Conservation (phyloP, 2,797 vertebrate genomes). For the Arnoldichthys spilopterus region DNA sequence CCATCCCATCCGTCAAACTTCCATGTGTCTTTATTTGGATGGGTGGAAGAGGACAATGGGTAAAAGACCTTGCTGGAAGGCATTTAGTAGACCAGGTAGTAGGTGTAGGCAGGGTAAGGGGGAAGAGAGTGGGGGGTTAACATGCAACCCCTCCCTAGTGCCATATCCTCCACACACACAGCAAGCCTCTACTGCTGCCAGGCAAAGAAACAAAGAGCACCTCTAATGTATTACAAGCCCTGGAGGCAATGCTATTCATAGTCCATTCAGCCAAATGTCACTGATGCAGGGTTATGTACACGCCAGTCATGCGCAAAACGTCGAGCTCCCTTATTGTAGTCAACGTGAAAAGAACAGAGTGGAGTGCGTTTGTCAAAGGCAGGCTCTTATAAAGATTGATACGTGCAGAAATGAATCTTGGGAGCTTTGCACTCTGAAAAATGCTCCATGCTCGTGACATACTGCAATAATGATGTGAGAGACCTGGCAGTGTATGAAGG, state of each 20-base stretch:
- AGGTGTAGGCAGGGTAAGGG: background rate
- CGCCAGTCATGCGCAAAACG: slow-evolving; percentile 35
- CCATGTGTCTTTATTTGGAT: background rate
- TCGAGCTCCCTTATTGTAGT: slow-evolving; percentile 26
- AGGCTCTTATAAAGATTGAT: slow-evolving; percentile 16
- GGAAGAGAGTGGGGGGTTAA: slow-evolving; percentile 18
- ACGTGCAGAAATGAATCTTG: background rate
- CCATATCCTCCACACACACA: slow-evolving; percentile 35
- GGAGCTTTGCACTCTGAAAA: slow-evolving; percentile 11
- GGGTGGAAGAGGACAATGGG: background rate
- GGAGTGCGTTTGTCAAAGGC: slow-evolving; percentile 22
- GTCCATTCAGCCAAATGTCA: slow-evolving; percentile 57
- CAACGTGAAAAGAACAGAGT: slow-evolving; percentile 52
- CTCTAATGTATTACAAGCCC: slow-evolving; percentile 50
- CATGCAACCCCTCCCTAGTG: slow-evolving; percentile 12
- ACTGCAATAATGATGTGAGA: slow-evolving; percentile 11
- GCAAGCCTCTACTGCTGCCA: background rate
- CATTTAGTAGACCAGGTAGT: background rate
- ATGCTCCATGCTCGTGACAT: background rate
- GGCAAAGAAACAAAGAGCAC: slow-evolving; percentile 26
- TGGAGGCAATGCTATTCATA: slow-evolving; percentile 55
- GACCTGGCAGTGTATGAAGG: background rate
- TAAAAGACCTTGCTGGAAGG: slow-evolving; percentile 39
- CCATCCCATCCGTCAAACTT: slow-evolving; percentile 5
- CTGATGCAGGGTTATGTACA: slow-evolving; percentile 49